These are phyloP conservation scores for Cheilosia vulpina DNA, from an alignment of 2,888 invertebrate species.

Conservation along the genomic window DNA sequence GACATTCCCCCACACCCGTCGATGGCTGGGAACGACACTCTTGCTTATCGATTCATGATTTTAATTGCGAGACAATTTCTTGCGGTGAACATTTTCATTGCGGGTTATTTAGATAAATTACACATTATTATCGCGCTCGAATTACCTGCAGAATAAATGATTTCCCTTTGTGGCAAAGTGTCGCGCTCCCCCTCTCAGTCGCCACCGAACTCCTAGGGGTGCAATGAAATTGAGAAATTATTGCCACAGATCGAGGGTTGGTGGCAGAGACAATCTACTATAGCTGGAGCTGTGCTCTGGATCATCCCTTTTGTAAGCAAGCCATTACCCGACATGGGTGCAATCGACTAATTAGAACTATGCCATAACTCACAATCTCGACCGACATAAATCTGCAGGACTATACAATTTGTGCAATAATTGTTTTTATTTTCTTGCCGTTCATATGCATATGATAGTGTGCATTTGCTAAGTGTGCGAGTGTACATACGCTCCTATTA, in stretches of 20 bases:
- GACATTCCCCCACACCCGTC: neutral
- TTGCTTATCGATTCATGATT: constrained; percentile 71
- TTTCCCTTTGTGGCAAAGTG: constrained; percentile 38
- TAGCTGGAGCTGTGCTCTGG: neutral
- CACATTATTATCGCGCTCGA: constrained; percentile 71
- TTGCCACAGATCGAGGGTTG: constrained; percentile 39
- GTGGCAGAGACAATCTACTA: neutral
- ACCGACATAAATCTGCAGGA: constrained; percentile 62
- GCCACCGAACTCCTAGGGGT: constrained; percentile 62
- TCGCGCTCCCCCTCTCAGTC: constrained; percentile 1
- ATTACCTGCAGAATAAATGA: constrained; percentile 69
- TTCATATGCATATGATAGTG: constrained; percentile 42
- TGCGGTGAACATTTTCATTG: constrained; percentile 72
- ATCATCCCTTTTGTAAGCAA: constrained; percentile 1
- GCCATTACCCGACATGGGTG: constrained; percentile 41
- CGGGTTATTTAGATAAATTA: constrained; percentile 73
- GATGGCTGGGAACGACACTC: constrained; percentile 16
- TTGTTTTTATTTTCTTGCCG: constrained; percentile 47
- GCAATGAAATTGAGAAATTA: constrained; percentile 73
- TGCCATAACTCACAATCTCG: constrained; percentile 69
- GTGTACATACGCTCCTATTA: neutral
- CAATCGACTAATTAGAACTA: constrained; percentile 73
- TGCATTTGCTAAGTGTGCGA: constrained; percentile 1
- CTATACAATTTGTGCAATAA: constrained; percentile 61
- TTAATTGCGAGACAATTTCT: constrained; percentile 75